Base-by-base conservation (phyloP, 2,113 vertebrate genomes). In the Canis aureus region DNA sequence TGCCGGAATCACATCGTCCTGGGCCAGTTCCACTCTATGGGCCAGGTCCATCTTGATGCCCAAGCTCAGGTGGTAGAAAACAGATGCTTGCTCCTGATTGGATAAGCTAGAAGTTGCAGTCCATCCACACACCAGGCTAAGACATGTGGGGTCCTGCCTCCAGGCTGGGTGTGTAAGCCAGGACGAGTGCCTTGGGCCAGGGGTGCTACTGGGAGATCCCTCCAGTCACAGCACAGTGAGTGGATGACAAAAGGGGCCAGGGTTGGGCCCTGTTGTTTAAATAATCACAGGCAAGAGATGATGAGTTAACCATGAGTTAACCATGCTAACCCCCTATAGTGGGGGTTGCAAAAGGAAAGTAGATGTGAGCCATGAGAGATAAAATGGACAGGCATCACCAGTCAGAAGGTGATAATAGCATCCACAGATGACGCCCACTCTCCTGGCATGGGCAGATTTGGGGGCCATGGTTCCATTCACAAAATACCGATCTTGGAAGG, bases 351-450 rank as follows among this genome's bases (percentile, higher is more conserved):
- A 9, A 53, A 38, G n/a, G 22, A 27, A 32, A 7, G 5, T 29
- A 16, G 6, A 2, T 15, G 9, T 2, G 19, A 4, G 32, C 17
- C 25, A 3, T 5, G 20, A 11, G 64, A 62, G n/a, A 1, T 2
- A 1, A 4, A 43, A 1, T 3, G 9, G 35, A 2, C 16, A 27
- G 25, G 53, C 1, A 0, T 32, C 12, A 1, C 11, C 8, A 1
- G 0, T 8, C 2, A 87, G 57, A 17, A 8, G 55, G 38, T 11
- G 13, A 25, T 1, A 4, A 64, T 22, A 53, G 25, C 8, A 9
- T 20, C 29, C 17, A 3, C 0, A 3, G 69, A 11, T 51, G 8
- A 3, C 6, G 8, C 17, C 57, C 3, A 3, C 3, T 12, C 23
- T 43, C 64, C 27, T 0, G 4, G 11, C 12, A 11, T 22, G 27